Evolutionary conservation across 1,140 invertebrate species (phyloP).

Genomic region (Colletes gigas): DNA sequence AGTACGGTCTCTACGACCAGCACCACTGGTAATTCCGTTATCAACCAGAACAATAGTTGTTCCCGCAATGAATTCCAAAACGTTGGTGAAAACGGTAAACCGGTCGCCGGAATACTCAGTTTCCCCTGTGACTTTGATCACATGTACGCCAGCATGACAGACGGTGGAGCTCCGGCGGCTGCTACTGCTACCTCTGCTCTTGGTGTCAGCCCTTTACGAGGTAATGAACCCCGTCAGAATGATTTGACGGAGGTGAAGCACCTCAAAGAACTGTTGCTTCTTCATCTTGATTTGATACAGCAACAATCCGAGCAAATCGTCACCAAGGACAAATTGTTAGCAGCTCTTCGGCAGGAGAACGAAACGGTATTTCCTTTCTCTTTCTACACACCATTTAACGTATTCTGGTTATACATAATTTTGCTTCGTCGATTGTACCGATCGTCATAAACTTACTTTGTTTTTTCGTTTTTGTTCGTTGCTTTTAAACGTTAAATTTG

Average conservation of each 20-base stretch:
- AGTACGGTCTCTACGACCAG: constrained; percentile 42
- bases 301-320: constrained; percentile 87
- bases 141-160: constrained; percentile 82
- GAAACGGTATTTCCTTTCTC: constrained; percentile 81
- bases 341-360: constrained; percentile 84
- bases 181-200: constrained; percentile 72
- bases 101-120: constrained; percentile 72
- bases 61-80: constrained; percentile 53
- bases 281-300: constrained; percentile 88
- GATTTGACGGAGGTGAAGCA: constrained; percentile 83
- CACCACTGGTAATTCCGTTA: constrained; percentile 31
- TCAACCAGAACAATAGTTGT: constrained; percentile 37
- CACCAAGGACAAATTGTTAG: constrained; percentile 85
- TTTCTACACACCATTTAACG: too few relatives aligned
- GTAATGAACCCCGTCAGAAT: constrained; percentile 78
- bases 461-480: not conserved
- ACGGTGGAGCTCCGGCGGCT: constrained; percentile 53
- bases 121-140: constrained; percentile 82
- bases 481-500: not conserved
- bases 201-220: constrained; percentile 73
- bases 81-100: constrained; percentile 66
- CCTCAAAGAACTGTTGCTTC: constrained; percentile 85
- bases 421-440: not conserved
- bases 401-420: not conserved
- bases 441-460: not conserved